These are phyloP conservation scores for Thymelicus acteon DNA, from an alignment of 2,888 invertebrate species.

Conservation along the genomic window DNA sequence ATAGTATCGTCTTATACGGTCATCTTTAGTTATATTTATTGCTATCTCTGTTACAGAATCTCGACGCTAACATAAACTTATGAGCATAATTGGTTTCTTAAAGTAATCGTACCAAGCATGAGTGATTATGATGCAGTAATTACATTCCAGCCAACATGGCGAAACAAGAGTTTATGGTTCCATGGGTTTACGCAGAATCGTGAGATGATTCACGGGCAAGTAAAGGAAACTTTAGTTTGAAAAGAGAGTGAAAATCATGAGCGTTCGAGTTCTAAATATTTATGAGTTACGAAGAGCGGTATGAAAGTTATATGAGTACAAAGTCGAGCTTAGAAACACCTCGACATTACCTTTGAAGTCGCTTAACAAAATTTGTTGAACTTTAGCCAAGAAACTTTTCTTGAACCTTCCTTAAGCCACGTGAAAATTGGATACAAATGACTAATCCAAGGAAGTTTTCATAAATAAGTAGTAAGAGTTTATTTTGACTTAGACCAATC, in stretches of 20 bases:
- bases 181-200: neutral
- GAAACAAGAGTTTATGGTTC: too few relatives aligned
- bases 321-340: slow-evolving; percentile 1
- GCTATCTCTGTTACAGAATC: too few relatives aligned
- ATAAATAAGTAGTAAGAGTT: too few relatives aligned
- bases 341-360: slow-evolving; percentile 1
- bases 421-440: neutral
- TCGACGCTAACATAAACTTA: too few relatives aligned
- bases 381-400: neutral
- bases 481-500: too few relatives aligned
- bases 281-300: slow-evolving; percentile 2
- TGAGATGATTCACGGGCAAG: neutral
- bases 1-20: too few relatives aligned
- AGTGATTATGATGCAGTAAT: too few relatives aligned
- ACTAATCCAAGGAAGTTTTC: neutral
- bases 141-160: too few relatives aligned
- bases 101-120: too few relatives aligned
- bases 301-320: neutral
- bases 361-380: slow-evolving; percentile 6
- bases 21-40: too few relatives aligned
- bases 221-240: neutral
- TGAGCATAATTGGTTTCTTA: too few relatives aligned
- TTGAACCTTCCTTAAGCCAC: neutral
- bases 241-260: neutral
- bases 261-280: neutral